Base-by-base conservation (phyloP, 2,113 vertebrate species). In the Tringa solitaria region DNA sequence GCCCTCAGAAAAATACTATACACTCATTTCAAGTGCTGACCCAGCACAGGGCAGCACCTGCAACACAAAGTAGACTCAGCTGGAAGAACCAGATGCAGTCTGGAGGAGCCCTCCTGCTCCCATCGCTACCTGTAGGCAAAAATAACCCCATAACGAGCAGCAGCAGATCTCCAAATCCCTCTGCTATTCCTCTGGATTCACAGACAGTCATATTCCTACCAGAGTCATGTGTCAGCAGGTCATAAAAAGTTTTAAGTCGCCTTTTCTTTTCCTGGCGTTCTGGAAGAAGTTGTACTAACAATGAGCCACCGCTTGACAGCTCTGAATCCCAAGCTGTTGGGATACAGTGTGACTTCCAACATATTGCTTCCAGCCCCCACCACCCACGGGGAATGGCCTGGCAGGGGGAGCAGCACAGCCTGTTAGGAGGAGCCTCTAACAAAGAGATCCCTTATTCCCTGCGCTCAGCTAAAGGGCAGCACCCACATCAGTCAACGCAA, bases 261-360 rank as follows among this genome's bases (percentile, higher is more conserved):
- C 68, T 90, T 95, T 96, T 92, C 93, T 96, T 92, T 93, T 94
- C 43, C 79, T 90, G 77, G 76, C 4, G 0, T 94, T 91, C 95
- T 92, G 87, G 87, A 96, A 95, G 91, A 92, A 96, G 94, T 90
- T 93, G 94, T 91, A 92, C 90, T 94, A 93, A 97, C 96, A 95
- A 95, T 89, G 93, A 96, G 90, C 91, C 84, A 78, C 93, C 87
- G 84, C 96, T 95, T 94, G 95, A 96, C 96, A 96, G 95, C 83
- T 90, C 84, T 35, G 78, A 96, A 84, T 95, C 91, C 77, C 94
- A 95, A 86, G 94, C 92, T 96, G 92, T 96, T 92, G 96, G 95
- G 84, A 96, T 96, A 95, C 92, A 96, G 96, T 95, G 80, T 83
- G 91, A 95, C 93, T 96, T 97, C 89, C 90, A 95, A 48, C 92